Evolutionary conservation across 1,140 invertebrate genomes (phyloP), one percentile per base, ranked within the genome.

Genomic region (Nasonia longicornis): DNA sequence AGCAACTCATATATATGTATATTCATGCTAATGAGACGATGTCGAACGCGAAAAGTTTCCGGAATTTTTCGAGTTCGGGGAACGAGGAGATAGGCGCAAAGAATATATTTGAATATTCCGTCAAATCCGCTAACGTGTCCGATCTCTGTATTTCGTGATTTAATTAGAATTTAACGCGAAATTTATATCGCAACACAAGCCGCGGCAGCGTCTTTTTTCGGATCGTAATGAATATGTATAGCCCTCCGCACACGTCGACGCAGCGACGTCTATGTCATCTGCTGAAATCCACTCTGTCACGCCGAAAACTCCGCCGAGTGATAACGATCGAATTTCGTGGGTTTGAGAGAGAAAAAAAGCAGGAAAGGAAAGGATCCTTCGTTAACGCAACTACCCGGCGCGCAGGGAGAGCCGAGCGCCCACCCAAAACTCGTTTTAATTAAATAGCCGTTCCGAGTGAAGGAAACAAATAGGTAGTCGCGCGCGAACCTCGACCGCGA

Each of bases 351-450:
- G 64, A 26, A 75, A 26, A 22, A 26, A 63, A 35, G 75, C 73
- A 81, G 20, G 78, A 77, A 0, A 52, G 67, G n/a, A 12, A 64
- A 77, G 77, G 26, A 72, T 77, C 52, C 63, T 71, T 73, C 72
- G 78, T 71, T 83, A 83, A 83, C 77, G 64, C 45, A 79, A 73
- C 82, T 79, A 79, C 8, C 38, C 29, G 20, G 52, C 52, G 14
- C 31, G 31, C 31, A 20, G 26, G 31, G 48, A 73, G 42, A n/a
- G 16, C 31, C 66, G 72, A 64, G 66, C 78, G 82, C 66, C 82
- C 82, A 78, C 73, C 82, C 73, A 74, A 83, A 83, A 83, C 78
- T 80, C 69, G 78, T 83, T 83, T 83, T 83, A 83, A 83, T 83
- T 83, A 80, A 83, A 83, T 83, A 77, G 73, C 74, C 78, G 63